Conservation (phyloP, 2,888 invertebrate species). For the Acrobeloides nanus region DNA sequence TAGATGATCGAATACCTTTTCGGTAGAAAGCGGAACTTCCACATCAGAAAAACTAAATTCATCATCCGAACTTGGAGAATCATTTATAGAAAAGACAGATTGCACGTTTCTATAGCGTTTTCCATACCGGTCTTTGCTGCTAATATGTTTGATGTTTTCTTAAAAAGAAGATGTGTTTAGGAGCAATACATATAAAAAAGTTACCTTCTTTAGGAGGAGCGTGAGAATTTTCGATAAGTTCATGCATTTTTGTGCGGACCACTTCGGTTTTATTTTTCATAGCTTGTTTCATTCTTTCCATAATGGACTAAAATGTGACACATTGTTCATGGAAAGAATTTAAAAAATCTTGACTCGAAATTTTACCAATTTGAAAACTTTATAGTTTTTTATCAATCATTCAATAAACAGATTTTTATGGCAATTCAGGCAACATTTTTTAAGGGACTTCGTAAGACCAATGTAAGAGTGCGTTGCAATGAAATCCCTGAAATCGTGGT, state of each 20-base stretch:
- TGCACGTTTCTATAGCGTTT: slow-evolving; percentile 55
- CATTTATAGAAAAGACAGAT: slow-evolving; percentile 28
- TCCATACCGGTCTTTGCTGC: slow-evolving; percentile 72
- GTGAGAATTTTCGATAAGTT: slow-evolving; percentile 8
- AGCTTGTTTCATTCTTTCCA: slow-evolving; percentile 57
- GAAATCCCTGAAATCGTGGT: too few relatives aligned
- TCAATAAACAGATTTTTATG: background rate
- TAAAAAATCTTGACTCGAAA: too few relatives aligned
- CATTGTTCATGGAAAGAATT: too few relatives aligned
- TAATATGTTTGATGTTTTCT: slow-evolving; percentile 66
- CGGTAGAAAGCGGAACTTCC: slow-evolving; percentile 21
- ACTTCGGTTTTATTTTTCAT: slow-evolving; percentile 84
- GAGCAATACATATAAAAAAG: too few relatives aligned
- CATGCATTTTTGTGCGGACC: slow-evolving; percentile 62
- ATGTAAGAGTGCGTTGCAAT: too few relatives aligned
- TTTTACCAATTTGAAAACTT: background rate
- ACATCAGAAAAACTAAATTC: slow-evolving; percentile 15
- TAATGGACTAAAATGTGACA: slow-evolving; percentile 29
- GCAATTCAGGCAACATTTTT: too few relatives aligned
- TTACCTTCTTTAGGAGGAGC: slow-evolving; percentile 6
- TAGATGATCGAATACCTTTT: slow-evolving; percentile 14
- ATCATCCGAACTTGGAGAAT: slow-evolving; percentile 21
- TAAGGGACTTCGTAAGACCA: background rate
- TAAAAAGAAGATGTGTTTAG: too few relatives aligned
- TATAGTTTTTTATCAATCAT: background rate